phyloP scores from a whole-genome alignment of 2,113 vertebrate genomes.

The Ammospiza caudacuta region DNA sequence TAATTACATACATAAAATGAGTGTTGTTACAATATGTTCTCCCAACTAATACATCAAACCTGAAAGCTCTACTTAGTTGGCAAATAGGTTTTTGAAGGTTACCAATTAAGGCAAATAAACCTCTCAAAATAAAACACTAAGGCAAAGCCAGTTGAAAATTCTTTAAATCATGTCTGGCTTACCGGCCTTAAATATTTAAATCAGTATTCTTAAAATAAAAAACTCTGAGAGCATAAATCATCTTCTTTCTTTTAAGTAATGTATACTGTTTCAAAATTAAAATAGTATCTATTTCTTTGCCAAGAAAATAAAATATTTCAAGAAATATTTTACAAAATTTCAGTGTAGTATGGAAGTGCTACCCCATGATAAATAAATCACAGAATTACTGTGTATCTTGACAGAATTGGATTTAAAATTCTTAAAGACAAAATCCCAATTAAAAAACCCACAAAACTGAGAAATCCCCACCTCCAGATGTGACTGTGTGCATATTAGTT shows the following conservation, averaged over 20 bases:
- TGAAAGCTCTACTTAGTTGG: not conserved
- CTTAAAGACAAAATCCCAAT: not conserved
- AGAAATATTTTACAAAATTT: not conserved
- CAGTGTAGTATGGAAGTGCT: not conserved
- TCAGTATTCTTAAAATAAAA: not conserved
- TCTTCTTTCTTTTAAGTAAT: not conserved
- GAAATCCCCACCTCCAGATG: not conserved
- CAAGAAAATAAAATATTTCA: not conserved
- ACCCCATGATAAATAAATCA: not conserved
- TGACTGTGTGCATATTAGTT: not conserved
- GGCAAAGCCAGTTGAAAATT: not conserved
- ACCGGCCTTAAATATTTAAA: not conserved
- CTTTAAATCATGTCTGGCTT: not conserved
- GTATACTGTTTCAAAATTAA: not conserved
- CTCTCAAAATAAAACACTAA: not conserved
- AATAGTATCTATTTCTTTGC: not conserved
- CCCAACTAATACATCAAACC: not conserved
- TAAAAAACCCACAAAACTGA: not conserved
- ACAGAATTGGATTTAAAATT: not conserved
- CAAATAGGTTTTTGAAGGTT: not conserved
- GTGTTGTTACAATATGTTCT: not conserved
- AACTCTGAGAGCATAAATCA: not conserved
- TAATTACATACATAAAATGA: not conserved
- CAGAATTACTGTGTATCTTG: not conserved
- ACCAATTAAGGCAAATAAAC: not conserved